Evolutionary conservation across 2,888 invertebrate genomes (phyloP), one percentile per base, ranked within the genome.

Genomic region (Napeogenes sylphis): DNA sequence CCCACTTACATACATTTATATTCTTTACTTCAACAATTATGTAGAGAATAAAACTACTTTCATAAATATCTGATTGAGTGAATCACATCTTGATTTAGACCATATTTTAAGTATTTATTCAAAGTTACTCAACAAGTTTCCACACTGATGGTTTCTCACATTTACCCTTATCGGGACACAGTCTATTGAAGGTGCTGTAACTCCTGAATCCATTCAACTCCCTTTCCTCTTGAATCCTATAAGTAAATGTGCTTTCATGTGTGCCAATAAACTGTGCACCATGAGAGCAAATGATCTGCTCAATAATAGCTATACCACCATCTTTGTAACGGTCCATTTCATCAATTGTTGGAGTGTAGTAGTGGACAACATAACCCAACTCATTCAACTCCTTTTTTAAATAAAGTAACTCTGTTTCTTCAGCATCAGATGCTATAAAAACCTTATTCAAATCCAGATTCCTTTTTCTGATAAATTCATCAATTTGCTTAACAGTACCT

Each of bases 211-310:
- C 98, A 54, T 99, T 81, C 66, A 99, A 98, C 87, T 99, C 99
- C 35, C 99, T 91, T 79, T 99, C 99, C 81, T 99, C 99, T 86
- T 99, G 98, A 70, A 99, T 99, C 62, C 99, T 92, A 82, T 96
- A 98, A 0, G 98, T 95, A 84, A 99, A 99, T 0, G 99, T 99
- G 65, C 99, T 99, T 73, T 98, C 97, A 79, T 95, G 93, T 0
- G 97, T 98, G 10, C 99, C 99, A 47, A 98, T 92, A 78, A 99
- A 99, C 79, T 93, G 94, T 70, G 94, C 93, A 0, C 97, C 95
- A 83, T 95, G 94, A 0, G 98, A 95, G 84, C 98, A 97, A 71
- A 99, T 96, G 75, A 98, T 96, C 90, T 99, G 99, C 79, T 99
- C 99, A 58, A 99, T 94, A 62, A 99, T 96, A 0, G 99, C 98